A percentile compares a stretch with the other conserved stretches of the same genome.
Evolutionary conservation across 30 jellyfish, hydroid and myxozoan genomes (phyloP).

Genomic region (Cassiopea xamachana): DNA sequence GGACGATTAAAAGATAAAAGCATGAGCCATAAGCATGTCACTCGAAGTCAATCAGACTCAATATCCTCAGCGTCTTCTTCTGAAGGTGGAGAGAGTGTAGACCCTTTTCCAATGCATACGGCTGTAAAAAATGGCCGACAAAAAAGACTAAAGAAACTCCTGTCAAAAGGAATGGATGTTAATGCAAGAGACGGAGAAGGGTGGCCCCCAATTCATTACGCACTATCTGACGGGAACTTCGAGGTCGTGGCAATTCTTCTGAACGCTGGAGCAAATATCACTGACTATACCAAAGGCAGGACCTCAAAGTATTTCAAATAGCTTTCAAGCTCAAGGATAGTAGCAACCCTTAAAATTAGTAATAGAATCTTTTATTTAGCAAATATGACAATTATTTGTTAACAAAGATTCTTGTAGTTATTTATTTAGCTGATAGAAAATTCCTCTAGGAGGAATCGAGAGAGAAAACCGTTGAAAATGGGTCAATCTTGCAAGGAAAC

Average conservation of each 20-base stretch:
- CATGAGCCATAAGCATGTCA: constrained; percentile 24
- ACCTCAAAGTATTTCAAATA: constrained; percentile 77
- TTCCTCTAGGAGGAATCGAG: too few relatives aligned
- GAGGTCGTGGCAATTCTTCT: constrained; percentile 74
- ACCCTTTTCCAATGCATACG: constrained; percentile 62
- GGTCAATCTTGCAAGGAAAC: too few relatives aligned
- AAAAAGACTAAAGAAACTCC: constrained; percentile 34
- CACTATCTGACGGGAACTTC: constrained; percentile 71
- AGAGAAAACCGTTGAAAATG: too few relatives aligned
- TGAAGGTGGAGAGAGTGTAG: constrained; percentile 44
- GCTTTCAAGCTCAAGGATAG: background rate
- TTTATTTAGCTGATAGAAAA: too few relatives aligned
- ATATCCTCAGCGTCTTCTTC: constrained; percentile 65
- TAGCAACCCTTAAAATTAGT: background rate
- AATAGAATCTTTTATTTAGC: too few relatives aligned
- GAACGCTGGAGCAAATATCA: constrained; percentile 74
- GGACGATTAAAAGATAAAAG: constrained; percentile 41
- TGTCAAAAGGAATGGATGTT: constrained; percentile 67
- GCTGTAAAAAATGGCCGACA: constrained; percentile 71
- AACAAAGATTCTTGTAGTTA: too few relatives aligned
- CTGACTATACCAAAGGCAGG: constrained; percentile 75
- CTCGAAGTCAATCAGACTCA: constrained; percentile 50
- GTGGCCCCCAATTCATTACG: constrained; percentile 93
- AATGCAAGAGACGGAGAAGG: constrained; percentile 73
- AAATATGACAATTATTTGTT: too few relatives aligned